Evolutionary conservation across 2,113 vertebrate species (phyloP).

Genomic region (Cryptomyrus ogoouensis): DNA sequence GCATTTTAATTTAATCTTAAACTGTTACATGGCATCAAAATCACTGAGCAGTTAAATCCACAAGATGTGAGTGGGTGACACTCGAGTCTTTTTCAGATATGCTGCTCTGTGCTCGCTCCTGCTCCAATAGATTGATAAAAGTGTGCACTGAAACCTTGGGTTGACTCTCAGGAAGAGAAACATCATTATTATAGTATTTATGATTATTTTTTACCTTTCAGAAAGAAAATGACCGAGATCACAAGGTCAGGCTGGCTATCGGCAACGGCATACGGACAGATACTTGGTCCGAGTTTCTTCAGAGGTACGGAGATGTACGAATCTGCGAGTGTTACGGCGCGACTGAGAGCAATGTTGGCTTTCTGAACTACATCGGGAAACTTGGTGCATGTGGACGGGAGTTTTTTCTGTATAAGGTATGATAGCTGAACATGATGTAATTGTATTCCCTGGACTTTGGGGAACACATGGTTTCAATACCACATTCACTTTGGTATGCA

Average conservation of each 20-base stretch:
- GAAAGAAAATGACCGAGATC: slow-evolving; percentile 63
- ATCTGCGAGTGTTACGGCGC: slow-evolving; percentile 74
- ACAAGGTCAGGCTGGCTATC: slow-evolving; percentile 65
- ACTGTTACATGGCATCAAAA: too few relatives aligned
- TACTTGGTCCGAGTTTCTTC: slow-evolving; percentile 71
- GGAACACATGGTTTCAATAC: neutral
- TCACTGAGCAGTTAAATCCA: too few relatives aligned
- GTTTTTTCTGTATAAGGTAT: slow-evolving; percentile 58
- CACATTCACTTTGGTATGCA: neutral
- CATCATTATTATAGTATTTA: neutral
- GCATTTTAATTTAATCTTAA: too few relatives aligned
- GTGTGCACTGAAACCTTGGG: too few relatives aligned
- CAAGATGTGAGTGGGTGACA: too few relatives aligned
- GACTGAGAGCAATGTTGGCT: slow-evolving; percentile 73
- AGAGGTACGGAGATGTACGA: slow-evolving; percentile 69
- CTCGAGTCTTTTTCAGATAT: too few relatives aligned
- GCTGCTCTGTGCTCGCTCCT: too few relatives aligned
- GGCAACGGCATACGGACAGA: slow-evolving; percentile 71
- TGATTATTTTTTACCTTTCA: slow-evolving; percentile 34
- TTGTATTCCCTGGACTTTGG: neutral
- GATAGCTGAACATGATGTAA: slow-evolving; percentile 8
- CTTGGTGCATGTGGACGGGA: slow-evolving; percentile 70
- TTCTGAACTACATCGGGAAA: slow-evolving; percentile 73
- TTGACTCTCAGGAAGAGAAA: too few relatives aligned
- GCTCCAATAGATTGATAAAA: too few relatives aligned